These are phyloP conservation scores for Drosophila bifasciata DNA, from an alignment of 1,140 invertebrate species.

Conservation along the genomic window DNA sequence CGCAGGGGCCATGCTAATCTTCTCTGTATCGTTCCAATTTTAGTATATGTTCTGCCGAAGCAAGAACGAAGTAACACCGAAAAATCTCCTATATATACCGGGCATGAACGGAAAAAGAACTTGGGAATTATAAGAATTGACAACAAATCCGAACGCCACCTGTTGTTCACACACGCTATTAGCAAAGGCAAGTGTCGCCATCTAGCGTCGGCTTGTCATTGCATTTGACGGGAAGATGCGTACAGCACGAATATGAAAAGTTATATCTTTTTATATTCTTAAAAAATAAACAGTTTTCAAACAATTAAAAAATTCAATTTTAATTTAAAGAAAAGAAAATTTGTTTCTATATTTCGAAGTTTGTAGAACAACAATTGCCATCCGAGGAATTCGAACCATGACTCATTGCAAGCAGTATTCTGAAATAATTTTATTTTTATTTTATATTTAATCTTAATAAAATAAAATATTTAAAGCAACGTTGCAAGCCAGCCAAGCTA, in stretches of 20 bases:
- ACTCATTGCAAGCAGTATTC: no score
- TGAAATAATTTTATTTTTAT: no score
- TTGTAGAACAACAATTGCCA: not conserved
- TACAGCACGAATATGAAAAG: no score
- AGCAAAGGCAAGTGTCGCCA: not conserved
- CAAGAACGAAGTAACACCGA: slow-evolving; percentile 85
- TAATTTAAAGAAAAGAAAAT: slow-evolving; percentile 33
- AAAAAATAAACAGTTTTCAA: not conserved
- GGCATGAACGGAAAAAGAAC: not conserved
- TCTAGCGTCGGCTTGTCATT: no score
- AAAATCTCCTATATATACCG: slow-evolving; percentile 31
- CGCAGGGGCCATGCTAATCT: slow-evolving; percentile 97
- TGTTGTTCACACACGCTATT: not conserved
- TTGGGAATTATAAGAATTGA: slow-evolving; percentile 45
- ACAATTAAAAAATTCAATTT: slow-evolving; percentile 8
- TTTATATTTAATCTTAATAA: not conserved
- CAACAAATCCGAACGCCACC: slow-evolving; percentile 14
- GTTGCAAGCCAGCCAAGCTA: no score
- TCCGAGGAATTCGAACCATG: no score
- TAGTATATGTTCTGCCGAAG: slow-evolving; percentile 92
- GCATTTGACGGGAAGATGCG: no score
- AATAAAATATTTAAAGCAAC: no score
- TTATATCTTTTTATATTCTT: no score
- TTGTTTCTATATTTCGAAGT: not conserved
- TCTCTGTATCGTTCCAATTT: slow-evolving; percentile 96